A percentile compares a stretch with the other conserved stretches of the same genome.
phyloP scores from a whole-genome alignment of 2,888 invertebrate species.

The Cacoxenus indagator region DNA sequence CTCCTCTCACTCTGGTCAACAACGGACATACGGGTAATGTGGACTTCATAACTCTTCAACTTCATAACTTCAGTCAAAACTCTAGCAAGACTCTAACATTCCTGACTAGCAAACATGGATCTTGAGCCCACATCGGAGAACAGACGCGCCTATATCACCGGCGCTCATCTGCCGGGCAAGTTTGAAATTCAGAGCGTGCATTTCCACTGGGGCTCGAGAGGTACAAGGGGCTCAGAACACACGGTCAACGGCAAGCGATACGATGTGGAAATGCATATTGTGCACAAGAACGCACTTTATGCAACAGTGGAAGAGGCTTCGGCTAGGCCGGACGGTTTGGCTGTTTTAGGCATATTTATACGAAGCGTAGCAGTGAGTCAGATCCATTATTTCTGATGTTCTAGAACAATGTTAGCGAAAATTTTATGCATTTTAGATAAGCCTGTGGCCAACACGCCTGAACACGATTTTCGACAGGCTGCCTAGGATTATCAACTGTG shows the following conservation, averaged over 20 bases:
- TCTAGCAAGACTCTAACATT: neutral
- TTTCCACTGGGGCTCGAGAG: conserved; percentile 81
- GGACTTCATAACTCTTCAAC: neutral
- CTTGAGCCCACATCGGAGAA: conserved; percentile 36
- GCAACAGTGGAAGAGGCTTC: conserved; percentile 72
- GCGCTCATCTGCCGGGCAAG: conserved; percentile 42
- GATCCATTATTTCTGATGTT: neutral
- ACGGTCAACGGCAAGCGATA: conserved; percentile 67
- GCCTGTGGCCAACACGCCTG: conserved; percentile 26
- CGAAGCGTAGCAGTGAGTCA: conserved; percentile 60
- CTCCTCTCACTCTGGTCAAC: conserved; percentile 75
- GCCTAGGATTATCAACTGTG: conserved; percentile 39
- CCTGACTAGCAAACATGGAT: conserved; percentile 34
- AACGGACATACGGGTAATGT: conserved; percentile 76
- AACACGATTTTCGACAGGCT: conserved; percentile 50
- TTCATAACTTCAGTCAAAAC: neutral
- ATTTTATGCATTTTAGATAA: neutral
- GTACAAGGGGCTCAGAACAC: conserved; percentile 76
- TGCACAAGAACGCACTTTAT: conserved; percentile 76
- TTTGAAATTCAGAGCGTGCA: conserved; percentile 59
- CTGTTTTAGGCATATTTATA: conserved; percentile 76
- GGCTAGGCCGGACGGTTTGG: conserved; percentile 73
- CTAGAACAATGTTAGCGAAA: neutral
- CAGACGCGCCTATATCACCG: conserved; percentile 46
- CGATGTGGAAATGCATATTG: conserved; percentile 77